phyloP scores from a whole-genome alignment of 1,140 invertebrate species.

The Magallana gigas region DNA sequence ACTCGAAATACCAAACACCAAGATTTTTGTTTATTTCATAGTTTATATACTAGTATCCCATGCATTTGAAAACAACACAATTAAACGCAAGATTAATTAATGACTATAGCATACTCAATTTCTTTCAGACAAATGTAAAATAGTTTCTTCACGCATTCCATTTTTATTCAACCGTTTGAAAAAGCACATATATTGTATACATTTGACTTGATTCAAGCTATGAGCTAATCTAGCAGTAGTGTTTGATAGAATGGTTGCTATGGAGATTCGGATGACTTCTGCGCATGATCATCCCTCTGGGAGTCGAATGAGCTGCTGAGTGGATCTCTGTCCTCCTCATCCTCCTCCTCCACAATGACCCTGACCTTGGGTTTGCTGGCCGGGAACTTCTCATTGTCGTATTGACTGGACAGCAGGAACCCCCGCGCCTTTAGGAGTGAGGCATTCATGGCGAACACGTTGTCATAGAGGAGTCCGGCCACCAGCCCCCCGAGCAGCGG shows the following conservation, averaged over 20 bases:
- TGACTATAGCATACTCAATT: no score
- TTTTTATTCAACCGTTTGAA: no score
- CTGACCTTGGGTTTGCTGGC: constrained; percentile 39
- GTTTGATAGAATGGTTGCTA: not conserved
- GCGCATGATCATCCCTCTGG: not conserved
- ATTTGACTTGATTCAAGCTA: no score
- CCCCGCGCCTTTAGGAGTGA: constrained; percentile 64
- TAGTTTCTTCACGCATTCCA: no score
- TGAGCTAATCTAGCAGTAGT: no score
- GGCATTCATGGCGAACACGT: constrained; percentile 82
- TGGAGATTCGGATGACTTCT: constrained; percentile 2
- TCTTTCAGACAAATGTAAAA: no score
- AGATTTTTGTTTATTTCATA: no score
- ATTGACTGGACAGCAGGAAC: constrained; percentile 67
- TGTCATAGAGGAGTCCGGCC: constrained; percentile 88
- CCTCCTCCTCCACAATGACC: constrained; percentile 46
- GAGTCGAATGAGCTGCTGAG: constrained; percentile 23
- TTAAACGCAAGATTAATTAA: no score
- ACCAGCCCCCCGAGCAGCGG: constrained; percentile 88
- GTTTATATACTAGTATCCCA: no score
- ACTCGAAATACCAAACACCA: no score
- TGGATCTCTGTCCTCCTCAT: not conserved
- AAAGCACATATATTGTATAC: no score
- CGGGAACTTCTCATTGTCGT: constrained; percentile 65
- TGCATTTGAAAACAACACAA: no score